Evolutionary conservation across 2,797 vertebrate genomes (phyloP).

Genomic region (Onychomys leucogaster): DNA sequence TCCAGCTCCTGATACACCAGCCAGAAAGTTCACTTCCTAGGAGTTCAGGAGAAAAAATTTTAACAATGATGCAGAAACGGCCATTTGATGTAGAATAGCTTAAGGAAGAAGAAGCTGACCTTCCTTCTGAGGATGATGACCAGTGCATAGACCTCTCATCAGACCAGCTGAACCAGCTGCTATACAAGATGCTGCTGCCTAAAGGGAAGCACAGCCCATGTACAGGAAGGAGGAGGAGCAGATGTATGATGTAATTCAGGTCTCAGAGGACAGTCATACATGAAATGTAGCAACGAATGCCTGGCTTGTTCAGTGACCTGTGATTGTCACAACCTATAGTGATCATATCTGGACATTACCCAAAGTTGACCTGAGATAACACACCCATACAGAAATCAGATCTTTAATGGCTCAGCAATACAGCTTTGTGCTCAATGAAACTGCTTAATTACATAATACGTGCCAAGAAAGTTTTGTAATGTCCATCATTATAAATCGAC

Average conservation of each 20-base stretch:
- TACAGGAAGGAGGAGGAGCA: not conserved
- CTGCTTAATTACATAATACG: not conserved
- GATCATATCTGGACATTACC: fast-evolving
- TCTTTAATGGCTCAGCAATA: not conserved
- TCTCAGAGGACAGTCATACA: not conserved
- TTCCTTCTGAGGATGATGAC: not conserved
- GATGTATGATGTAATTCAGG: not conserved
- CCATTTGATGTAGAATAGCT: conserved; percentile 66
- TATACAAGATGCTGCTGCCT: not conserved
- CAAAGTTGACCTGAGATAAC: not conserved
- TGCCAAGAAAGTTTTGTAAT: not conserved
- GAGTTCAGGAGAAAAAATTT: conserved; percentile 93
- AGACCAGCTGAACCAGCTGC: not conserved
- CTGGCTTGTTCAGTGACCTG: not conserved
- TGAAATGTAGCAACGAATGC: not conserved
- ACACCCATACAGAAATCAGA: not conserved
- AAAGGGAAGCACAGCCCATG: not conserved
- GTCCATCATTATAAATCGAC: not conserved
- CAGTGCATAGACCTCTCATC: not conserved
- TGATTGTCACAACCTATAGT: not conserved
- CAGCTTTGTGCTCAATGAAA: not conserved
- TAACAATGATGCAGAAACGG: conserved; percentile 89
- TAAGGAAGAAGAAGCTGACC: not conserved
- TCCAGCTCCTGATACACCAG: not conserved
- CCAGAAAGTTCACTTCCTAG: conserved; percentile 83